Evolutionary conservation across 2,113 vertebrate genomes (phyloP).

Genomic region (Alexandromys fortis): DNA sequence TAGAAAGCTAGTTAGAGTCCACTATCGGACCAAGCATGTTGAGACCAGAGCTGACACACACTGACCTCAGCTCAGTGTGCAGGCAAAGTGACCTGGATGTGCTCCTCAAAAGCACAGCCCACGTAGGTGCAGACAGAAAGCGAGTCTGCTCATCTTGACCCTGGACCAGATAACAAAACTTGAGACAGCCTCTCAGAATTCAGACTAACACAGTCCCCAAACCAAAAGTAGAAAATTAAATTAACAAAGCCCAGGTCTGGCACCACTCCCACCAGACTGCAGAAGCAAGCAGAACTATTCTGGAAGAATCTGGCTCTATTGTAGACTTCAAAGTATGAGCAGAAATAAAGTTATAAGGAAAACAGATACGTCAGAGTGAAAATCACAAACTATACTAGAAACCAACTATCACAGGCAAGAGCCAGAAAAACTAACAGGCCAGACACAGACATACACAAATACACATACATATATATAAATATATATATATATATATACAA

Average conservation of each 20-base stretch:
- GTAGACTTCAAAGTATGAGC: conserved; percentile 1
- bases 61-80: not conserved
- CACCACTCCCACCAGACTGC: not conserved
- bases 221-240: conserved; percentile 18
- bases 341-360: conserved; percentile 52
- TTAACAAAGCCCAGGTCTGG: not conserved
- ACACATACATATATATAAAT: fast-evolving
- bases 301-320: not conserved
- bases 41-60: not conserved
- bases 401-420: conserved; percentile 16
- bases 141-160: not conserved
- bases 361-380: conserved; percentile 5
- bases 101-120: not conserved
- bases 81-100: not conserved
- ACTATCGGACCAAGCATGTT: not conserved
- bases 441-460: not conserved
- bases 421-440: conserved; percentile 3
- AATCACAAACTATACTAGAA: conserved; percentile 25
- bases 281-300: conserved; percentile 42
- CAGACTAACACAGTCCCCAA: not conserved
- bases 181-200: not conserved
- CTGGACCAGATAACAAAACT: not conserved
- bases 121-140: not conserved
- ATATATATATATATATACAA: fast-evolving
- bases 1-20: not conserved